A percentile compares a stretch with the other conserved stretches of the same genome.
Evolutionary conservation across 2,797 vertebrate genomes (phyloP).

Genomic region (Neosalanx taihuensis): DNA sequence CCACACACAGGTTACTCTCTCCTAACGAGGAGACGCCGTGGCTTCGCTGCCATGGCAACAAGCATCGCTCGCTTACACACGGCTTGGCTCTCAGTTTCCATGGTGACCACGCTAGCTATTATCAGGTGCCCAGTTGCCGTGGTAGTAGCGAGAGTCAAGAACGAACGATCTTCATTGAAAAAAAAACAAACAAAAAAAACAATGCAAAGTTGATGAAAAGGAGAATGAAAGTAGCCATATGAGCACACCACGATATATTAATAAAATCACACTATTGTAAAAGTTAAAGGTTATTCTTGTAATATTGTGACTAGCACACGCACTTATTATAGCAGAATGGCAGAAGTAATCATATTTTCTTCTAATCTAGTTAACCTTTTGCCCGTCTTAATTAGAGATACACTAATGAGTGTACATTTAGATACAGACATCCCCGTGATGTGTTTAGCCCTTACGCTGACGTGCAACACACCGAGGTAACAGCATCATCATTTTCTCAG

Average conservation of each 20-base stretch:
- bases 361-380: too few species aligned
- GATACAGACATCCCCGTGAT: background rate
- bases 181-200: too few species aligned
- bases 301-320: background rate
- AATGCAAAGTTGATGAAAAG: too few species aligned
- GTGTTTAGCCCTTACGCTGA: background rate
- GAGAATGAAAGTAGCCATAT: too few species aligned
- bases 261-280: too few species aligned
- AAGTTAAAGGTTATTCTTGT: background rate
- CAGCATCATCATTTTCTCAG: background rate
- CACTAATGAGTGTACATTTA: background rate
- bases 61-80: slow-evolving; percentile 45
- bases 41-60: slow-evolving; percentile 68
- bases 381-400: too few species aligned
- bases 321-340: too few species aligned
- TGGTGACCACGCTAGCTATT: slow-evolving; percentile 59
- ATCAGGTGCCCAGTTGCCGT: background rate
- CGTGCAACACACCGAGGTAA: slow-evolving; percentile 15
- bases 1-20: background rate
- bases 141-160: background rate
- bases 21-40: slow-evolving; percentile 21
- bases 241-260: too few species aligned
- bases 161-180: background rate
- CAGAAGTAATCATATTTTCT: too few species aligned
- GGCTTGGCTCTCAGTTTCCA: slow-evolving; percentile 63